Base-by-base conservation (phyloP, 2,888 invertebrate genomes). In the Spialia ferax region DNA sequence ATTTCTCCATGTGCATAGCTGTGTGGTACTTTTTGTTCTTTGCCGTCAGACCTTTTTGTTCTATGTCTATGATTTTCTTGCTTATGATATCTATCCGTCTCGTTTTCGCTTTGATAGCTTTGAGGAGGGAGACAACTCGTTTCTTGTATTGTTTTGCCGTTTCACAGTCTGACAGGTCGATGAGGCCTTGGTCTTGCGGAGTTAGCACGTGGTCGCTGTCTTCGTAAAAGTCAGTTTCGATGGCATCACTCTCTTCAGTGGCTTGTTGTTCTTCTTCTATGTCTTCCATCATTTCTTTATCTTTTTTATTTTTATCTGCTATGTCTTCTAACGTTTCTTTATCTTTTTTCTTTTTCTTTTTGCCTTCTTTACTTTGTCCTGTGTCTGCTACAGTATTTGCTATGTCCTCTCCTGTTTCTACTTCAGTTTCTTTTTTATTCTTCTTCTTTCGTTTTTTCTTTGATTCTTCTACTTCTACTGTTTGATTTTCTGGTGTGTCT, bases 11-110 rank as follows among this genome's bases (percentile, higher is more conserved):
- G 11, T 88, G 86, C 89, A 93, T 88, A 0, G 90, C 87, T 3
- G 88, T 87, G 70, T 91, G 91, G 57, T 74, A 85, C 59, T 83
- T 83, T 63, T 93, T 91, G 32, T 89, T 93, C 52, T 77, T 79
- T 0, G 82, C 71, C 10, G 75, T 79, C 0, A 93, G 71, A 0
- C 89, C 89, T 71, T 74, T 83, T 0, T 85, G 80, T 73, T 94
- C 94, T 70, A 94, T 77, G 0, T 69, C 78, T 1, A 74, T 15
- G 68, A 92, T 82, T 76, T 91, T 90, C 48, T 79, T 72, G 1
- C 85, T 79, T 70, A 89, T 79, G 5, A 71, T 79, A 1, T 81
- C 74, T 52, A 83, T 68, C 10, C 86, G 79, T 69, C 75, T 77
- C 0, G 71, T 70, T 75, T 82, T 85, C 1, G 77, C 82, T n/a